A percentile compares a stretch with the other conserved stretches of the same genome.
These are phyloP conservation scores for Thera britannica DNA, from an alignment of 2,888 invertebrate genomes.

Conservation along the genomic window DNA sequence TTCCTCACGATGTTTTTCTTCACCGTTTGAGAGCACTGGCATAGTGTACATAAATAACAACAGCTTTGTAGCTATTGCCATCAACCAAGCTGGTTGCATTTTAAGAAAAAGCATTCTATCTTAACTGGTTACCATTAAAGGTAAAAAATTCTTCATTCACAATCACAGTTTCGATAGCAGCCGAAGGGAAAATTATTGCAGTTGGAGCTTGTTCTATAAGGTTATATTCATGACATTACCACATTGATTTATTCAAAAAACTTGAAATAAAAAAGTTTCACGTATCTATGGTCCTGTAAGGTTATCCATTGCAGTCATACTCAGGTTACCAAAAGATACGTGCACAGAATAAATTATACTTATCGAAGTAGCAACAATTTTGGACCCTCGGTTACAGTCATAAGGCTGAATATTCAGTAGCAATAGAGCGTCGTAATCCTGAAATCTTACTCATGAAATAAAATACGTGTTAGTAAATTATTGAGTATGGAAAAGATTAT, in stretches of 20 bases:
- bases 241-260: conserved; percentile 28
- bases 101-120: too few species aligned
- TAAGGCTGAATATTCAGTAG: conserved; percentile 14
- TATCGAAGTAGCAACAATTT: conserved; percentile 3
- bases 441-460: conserved; percentile 23
- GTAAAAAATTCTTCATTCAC: too few species aligned
- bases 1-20: too few species aligned
- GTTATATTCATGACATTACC: conserved; percentile 9
- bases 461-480: conserved; percentile 26
- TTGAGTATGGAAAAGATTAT: conserved; percentile 28
- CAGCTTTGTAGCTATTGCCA: too few species aligned
- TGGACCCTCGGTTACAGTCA: neutral
- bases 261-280: conserved; percentile 28
- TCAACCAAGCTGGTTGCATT: too few species aligned
- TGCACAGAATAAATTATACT: conserved; percentile 27
- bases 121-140: too few species aligned
- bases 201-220: too few species aligned
- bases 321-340: conserved; percentile 33
- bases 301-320: conserved; percentile 39
- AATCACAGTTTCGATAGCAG: too few species aligned
- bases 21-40: too few species aligned
- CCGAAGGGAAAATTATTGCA: too few species aligned
- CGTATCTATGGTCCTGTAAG: conserved; percentile 31
- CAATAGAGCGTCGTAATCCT: conserved; percentile 14
- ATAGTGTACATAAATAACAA: too few species aligned